phyloP scores from a whole-genome alignment of 2,113 vertebrate species.

The Ageneiosus marmoratus region DNA sequence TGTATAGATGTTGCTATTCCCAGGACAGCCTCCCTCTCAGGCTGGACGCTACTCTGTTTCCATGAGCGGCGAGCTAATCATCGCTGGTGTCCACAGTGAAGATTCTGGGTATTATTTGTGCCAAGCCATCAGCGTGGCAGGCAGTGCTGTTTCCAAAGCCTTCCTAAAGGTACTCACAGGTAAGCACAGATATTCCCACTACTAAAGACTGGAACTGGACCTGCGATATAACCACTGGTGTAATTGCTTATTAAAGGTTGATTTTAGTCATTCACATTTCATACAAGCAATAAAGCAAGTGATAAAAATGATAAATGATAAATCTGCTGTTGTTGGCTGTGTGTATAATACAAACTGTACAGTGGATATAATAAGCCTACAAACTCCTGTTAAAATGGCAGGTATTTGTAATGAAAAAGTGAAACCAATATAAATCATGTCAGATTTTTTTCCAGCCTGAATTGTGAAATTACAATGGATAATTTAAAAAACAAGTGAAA shows the following conservation, averaged over 20 bases:
- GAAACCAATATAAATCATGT: too few relatives aligned
- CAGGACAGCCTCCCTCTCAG: slow-evolving; percentile 90
- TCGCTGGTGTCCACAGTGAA: slow-evolving; percentile 87
- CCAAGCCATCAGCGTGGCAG: slow-evolving; percentile 96
- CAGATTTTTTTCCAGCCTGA: too few relatives aligned
- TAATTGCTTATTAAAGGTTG: not conserved
- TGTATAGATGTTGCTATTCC: slow-evolving; percentile 88
- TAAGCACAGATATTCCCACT: slow-evolving; percentile 64
- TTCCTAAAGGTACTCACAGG: slow-evolving; percentile 95
- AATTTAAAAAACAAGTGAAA: too few relatives aligned
- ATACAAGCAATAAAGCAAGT: not conserved
- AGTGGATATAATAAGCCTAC: too few relatives aligned
- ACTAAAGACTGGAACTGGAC: not conserved
- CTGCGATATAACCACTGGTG: not conserved
- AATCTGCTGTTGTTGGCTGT: not conserved
- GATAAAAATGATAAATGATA: not conserved
- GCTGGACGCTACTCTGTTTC: slow-evolving; percentile 93
- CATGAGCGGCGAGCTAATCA: slow-evolving; percentile 90
- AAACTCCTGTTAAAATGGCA: too few relatives aligned
- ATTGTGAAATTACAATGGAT: too few relatives aligned
- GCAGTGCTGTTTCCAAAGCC: slow-evolving; percentile 92
- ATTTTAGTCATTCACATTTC: not conserved
- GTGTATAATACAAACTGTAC: not conserved
- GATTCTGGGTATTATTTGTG: slow-evolving; percentile 96
- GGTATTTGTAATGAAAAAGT: too few relatives aligned